phyloP scores from a whole-genome alignment of 2,797 vertebrate genomes.

The Melanotaenia trifasciata region DNA sequence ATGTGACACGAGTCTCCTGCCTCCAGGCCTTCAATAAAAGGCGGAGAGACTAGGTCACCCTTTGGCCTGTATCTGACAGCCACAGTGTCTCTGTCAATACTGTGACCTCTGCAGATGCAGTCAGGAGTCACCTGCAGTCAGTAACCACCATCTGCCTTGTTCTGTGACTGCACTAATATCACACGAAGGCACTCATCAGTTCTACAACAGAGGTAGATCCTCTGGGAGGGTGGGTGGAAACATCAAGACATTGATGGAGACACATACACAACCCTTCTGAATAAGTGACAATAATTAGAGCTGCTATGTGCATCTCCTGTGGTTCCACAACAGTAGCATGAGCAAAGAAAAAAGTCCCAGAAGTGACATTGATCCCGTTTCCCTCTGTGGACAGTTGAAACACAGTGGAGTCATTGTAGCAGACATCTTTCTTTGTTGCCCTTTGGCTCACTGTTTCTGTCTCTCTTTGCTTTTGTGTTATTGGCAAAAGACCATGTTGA shows the following conservation, averaged over 20 bases:
- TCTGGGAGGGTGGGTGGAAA: constrained; percentile 6
- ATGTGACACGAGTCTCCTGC: constrained; percentile 61
- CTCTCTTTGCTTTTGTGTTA: constrained; percentile 25
- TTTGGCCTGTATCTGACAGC: constrained; percentile 66
- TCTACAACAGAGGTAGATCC: constrained; percentile 34
- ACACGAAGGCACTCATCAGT: constrained; percentile 39
- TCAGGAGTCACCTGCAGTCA: constrained; percentile 47
- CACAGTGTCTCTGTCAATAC: constrained; percentile 67
- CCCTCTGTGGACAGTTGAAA: constrained; percentile 59
- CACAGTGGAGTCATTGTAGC: constrained; percentile 40
- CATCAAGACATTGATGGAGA: constrained; percentile 48
- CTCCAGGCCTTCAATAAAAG: constrained; percentile 69
- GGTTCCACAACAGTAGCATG: constrained; percentile 58
- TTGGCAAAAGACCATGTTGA: constrained; percentile 39
- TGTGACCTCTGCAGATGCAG: constrained; percentile 62
- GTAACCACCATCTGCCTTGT: constrained; percentile 19
- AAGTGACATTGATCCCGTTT: constrained; percentile 71
- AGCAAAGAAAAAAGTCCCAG: constrained; percentile 72
- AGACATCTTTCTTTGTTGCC: constrained; percentile 65
- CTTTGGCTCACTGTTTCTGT: constrained; percentile 37
- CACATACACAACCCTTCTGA: constrained; percentile 37
- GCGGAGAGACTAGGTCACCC: constrained; percentile 64
- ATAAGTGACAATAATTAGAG: constrained; percentile 71
- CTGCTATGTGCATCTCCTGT: constrained; percentile 56
- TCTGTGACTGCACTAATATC: constrained; percentile 38